A percentile compares a stretch with the other conserved stretches of the same genome.
Conservation (phyloP, 2,113 vertebrate species). For the Otis tarda region DNA sequence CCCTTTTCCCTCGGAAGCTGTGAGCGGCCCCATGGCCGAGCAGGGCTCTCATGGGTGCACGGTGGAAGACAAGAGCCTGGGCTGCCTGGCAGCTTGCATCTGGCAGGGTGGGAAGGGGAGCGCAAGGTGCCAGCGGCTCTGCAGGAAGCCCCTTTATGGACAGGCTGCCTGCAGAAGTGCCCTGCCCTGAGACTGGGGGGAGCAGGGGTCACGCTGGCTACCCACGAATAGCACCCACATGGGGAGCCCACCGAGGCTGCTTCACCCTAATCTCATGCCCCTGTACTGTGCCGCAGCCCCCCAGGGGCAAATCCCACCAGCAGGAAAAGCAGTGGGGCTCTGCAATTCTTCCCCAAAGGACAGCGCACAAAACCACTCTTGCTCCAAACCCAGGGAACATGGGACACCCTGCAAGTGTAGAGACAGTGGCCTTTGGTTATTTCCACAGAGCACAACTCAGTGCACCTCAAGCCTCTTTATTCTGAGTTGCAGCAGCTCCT, state of each 20-base stretch:
- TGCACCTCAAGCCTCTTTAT: background rate
- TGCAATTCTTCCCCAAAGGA: background rate
- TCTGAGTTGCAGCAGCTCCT: background rate
- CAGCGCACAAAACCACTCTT: background rate
- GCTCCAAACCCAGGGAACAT: background rate
- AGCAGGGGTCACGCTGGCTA: background rate
- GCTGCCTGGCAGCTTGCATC: background rate
- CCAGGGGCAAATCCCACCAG: background rate
- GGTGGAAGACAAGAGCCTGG: background rate
- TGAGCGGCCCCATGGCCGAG: too few species aligned
- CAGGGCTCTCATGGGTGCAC: background rate
- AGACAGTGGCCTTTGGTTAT: background rate
- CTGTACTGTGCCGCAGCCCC: too few species aligned
- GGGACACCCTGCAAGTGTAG: background rate
- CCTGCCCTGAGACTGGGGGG: background rate
- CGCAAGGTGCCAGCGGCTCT: background rate
- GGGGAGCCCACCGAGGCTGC: background rate
- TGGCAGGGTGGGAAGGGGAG: background rate
- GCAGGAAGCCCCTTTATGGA: background rate
- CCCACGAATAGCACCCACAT: fast-evolving
- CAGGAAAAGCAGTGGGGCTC: background rate
- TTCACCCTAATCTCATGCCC: background rate
- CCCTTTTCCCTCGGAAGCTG: background rate
- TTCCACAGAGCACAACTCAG: background rate
- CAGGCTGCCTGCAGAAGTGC: background rate